Evolutionary conservation across 2,113 vertebrate species (phyloP).

Genomic region (Climacteris rufus): DNA sequence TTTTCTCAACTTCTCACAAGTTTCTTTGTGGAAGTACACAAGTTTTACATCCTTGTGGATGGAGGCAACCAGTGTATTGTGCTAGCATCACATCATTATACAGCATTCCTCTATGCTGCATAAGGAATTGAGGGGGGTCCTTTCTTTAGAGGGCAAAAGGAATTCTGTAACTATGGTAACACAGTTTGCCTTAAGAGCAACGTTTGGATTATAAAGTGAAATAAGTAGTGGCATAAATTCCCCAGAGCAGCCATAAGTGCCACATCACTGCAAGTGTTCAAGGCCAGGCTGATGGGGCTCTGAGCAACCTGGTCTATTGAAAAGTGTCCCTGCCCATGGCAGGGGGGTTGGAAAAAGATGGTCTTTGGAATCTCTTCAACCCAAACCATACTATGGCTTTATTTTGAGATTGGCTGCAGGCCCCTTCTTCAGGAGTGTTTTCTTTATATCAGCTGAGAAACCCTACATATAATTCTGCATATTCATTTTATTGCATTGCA

Average conservation of each 20-base stretch:
- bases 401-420: not conserved
- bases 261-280: not conserved
- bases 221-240: not conserved
- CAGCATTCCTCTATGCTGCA: not conserved
- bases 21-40: not conserved
- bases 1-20: not conserved
- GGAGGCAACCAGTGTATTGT: not conserved
- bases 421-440: not conserved
- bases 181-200: not conserved
- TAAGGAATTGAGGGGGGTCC: not conserved
- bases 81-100: too few relatives aligned
- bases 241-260: not conserved
- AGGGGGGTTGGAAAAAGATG: not conserved
- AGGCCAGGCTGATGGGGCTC: not conserved
- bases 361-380: not conserved
- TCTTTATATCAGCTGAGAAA: not conserved
- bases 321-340: not conserved
- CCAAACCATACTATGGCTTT: not conserved
- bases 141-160: not conserved
- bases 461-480: rapidly evolving
- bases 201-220: not conserved
- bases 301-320: not conserved
- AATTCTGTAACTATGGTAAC: not conserved
- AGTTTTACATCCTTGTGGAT: rapidly evolving
- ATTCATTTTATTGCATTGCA: not conserved